Base-by-base conservation (phyloP, 2,888 invertebrate species). In the Conistra vaccinii region DNA sequence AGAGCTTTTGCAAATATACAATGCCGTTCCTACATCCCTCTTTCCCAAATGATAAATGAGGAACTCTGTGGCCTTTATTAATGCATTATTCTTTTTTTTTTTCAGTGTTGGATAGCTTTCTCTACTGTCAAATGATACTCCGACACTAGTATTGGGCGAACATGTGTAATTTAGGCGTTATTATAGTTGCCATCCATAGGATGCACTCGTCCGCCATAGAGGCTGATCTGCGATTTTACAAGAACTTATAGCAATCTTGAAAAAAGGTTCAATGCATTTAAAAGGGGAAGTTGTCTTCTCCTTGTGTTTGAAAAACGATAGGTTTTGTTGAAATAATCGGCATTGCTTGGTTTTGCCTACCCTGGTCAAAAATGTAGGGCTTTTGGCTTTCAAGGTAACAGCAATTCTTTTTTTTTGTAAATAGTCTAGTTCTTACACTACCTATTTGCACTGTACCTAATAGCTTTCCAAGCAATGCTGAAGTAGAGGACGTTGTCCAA, bases 91-190 rank as follows among this genome's bases (percentile, higher is more conserved):
- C 53, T 87, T 66, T 86, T 73, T 55, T 55, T 77, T 76, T 95
- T 94, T 53, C 95, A 96, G 96, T 96, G 90, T 73, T 96, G 90
- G 96, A 96, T 93, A 96, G 96, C 90, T 95, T 95, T 87, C 93
- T 96, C 75, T 96, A 96, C 90, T 96, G 96, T 85, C 96, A 96
- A 87, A 95, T 96, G 94, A 95, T 96, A 88, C 93, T 96, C 69
- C 89, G 93, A 80, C 96, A 95, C 91, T 96, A 95, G 90, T 91
- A 90, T 83, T 88, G 57, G 87, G 84, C 69, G 84, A 80, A 70
- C 61, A 62, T 77, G 61, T 65, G 63, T 63, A 60, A 65, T 55
- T 66, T 67, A 86, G 60, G 77, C 69, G 80, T 84, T 70, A 61
- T n/a, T 48, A 48, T 67, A 82, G 78, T 61, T 32, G 67, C 23